Percentiles rank a stretch among this genome's conserved stretches.
Conservation (phyloP, 2,113 vertebrate species). For the Mustelus asterias region DNA sequence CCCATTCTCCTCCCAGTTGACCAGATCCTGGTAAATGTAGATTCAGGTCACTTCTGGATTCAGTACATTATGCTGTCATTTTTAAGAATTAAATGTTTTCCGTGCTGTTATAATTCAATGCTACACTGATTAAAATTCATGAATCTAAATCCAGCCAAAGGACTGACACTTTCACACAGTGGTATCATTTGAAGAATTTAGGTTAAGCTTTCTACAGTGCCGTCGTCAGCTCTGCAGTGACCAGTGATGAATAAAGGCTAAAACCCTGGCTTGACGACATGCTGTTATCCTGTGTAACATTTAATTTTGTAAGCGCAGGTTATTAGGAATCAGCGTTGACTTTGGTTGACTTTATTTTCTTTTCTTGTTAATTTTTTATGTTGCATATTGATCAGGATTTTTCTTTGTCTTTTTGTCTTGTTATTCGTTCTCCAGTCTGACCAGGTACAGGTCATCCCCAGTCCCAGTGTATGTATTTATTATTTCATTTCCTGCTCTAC, state of each 20-base stretch:
- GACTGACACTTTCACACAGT: not conserved
- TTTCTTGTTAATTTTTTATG: not conserved
- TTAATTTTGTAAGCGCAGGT: not conserved
- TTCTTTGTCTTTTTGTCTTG: constrained; percentile 14
- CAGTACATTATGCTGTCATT: not conserved
- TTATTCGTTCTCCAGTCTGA: constrained; percentile 67
- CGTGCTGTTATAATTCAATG: not conserved
- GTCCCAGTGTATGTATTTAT: constrained; percentile 85
- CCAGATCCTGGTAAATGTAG: too few relatives aligned
- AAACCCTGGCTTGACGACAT: not conserved
- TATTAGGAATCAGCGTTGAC: not conserved
- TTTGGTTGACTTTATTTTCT: constrained; percentile 11
- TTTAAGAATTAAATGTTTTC: not conserved
- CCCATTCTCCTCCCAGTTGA: not conserved
- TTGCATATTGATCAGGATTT: constrained; percentile 26
- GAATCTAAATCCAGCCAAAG: not conserved
- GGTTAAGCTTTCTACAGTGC: not conserved
- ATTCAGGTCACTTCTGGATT: not conserved
- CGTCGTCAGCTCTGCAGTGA: not conserved
- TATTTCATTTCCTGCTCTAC: constrained; percentile 45
- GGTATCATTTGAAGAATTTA: not conserved
- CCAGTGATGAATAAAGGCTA: not conserved
- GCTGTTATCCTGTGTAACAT: not conserved
- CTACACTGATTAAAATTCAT: not conserved
- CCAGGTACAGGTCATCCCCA: constrained; percentile 87